These are phyloP conservation scores for Phalacrocorax brasilianus DNA, from an alignment of 2,113 vertebrate species.

Conservation along the genomic window DNA sequence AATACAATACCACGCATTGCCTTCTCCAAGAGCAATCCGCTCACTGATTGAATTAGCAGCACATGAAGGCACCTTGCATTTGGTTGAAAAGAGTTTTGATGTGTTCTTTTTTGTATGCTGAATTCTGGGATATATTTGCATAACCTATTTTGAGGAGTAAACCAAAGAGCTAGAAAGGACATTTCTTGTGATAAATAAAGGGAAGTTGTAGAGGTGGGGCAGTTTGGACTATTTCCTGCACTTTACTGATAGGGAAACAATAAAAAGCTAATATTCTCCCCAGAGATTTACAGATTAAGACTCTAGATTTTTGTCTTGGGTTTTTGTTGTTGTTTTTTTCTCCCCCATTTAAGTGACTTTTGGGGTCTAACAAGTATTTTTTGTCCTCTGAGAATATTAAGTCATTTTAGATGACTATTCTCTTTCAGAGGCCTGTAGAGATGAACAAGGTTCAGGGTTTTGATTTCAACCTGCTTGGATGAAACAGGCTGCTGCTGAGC, in stretches of 20 bases:
- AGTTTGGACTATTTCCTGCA: background rate
- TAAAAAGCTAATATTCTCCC: constrained; percentile 3
- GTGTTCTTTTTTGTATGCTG: background rate
- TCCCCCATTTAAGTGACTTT: background rate
- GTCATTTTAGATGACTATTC: background rate
- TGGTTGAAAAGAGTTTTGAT: background rate
- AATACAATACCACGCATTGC: background rate
- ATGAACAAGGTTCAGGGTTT: background rate
- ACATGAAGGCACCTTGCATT: background rate
- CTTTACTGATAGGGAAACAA: constrained; percentile 26
- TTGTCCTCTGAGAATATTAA: background rate
- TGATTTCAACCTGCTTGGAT: background rate
- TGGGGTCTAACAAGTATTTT: background rate
- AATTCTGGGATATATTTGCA: background rate
- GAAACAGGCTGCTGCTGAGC: background rate
- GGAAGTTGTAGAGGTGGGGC: constrained; percentile 18
- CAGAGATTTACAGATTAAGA: background rate
- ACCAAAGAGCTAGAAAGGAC: background rate
- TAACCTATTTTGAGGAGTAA: background rate
- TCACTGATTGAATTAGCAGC: background rate
- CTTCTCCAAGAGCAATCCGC: rapidly evolving
- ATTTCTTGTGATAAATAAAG: background rate
- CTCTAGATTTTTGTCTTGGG: background rate
- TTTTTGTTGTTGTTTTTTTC: background rate
- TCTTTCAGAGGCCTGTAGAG: background rate